phyloP scores from a whole-genome alignment of 2,797 vertebrate species.

The Lagorchestes hirsutus region DNA sequence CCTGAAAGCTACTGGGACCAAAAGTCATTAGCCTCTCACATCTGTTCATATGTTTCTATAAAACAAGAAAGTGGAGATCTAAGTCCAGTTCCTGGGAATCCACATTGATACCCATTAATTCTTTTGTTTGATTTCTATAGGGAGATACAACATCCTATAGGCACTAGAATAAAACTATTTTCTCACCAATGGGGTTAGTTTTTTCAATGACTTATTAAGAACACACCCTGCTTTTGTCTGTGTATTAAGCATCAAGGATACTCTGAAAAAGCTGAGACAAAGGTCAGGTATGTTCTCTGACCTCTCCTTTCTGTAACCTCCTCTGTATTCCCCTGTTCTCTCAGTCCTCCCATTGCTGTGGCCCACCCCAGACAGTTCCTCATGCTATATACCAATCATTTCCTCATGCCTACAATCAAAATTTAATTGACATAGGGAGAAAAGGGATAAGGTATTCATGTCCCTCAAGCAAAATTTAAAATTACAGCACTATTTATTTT shows the following conservation, averaged over 20 bases:
- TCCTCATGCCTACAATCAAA: background rate
- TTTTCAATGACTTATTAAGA: background rate
- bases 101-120: background rate
- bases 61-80: background rate
- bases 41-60: slow-evolving; percentile 57
- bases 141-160: background rate
- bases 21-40: slow-evolving; percentile 56
- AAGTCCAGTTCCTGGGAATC: background rate
- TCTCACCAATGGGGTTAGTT: background rate
- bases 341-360: background rate
- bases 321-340: background rate
- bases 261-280: background rate
- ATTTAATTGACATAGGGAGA: slow-evolving; percentile 1
- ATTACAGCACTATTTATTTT: background rate
- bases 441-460: background rate
- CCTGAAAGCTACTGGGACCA: slow-evolving; percentile 25
- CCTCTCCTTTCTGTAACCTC: background rate
- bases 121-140: background rate
- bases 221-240: background rate
- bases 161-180: background rate
- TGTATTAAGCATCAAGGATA: background rate
- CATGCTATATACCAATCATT: background rate
- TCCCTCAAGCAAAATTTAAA: background rate
- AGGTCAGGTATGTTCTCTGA: background rate
- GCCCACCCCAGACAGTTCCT: background rate